A percentile compares a stretch with the other conserved stretches of the same genome.
phyloP scores from a whole-genome alignment of 2,797 vertebrate genomes.

The Clarias laeviceps region DNA sequence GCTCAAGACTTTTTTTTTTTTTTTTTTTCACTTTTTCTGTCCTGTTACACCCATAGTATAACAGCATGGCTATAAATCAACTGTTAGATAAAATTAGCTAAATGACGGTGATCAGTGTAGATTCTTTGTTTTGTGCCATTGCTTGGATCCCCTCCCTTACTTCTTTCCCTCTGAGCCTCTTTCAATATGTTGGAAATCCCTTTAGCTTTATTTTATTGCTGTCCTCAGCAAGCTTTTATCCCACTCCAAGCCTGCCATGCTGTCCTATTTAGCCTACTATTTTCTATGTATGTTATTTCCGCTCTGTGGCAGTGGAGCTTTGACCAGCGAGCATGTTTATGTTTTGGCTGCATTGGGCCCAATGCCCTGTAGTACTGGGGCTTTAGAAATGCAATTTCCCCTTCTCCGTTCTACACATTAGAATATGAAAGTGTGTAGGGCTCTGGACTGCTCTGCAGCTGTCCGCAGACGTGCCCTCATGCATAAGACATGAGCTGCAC shows the following conservation, averaged over 20 bases:
- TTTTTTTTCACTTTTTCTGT: too few relatives aligned
- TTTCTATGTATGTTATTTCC: constrained; percentile 70
- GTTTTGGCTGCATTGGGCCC: constrained; percentile 86
- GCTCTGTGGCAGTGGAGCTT: constrained; percentile 78
- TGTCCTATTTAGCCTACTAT: constrained; percentile 62
- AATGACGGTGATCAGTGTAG: background rate
- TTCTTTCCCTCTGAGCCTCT: background rate
- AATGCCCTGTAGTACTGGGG: constrained; percentile 93
- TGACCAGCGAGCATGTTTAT: constrained; percentile 73
- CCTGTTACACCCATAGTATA: background rate
- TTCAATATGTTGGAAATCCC: constrained; percentile 39
- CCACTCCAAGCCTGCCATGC: constrained; percentile 85
- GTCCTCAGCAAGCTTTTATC: constrained; percentile 96
- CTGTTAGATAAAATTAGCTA: background rate
- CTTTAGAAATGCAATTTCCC: constrained; percentile 98
- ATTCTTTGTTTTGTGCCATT: background rate
- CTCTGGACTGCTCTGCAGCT: constrained; percentile 47
- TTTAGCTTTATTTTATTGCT: constrained; percentile 76
- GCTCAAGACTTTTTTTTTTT: too few relatives aligned
- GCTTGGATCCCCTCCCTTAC: background rate
- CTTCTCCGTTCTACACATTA: constrained; percentile 89
- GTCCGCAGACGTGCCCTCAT: constrained; percentile 83
- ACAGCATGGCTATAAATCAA: background rate
- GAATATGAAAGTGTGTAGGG: constrained; percentile 98
- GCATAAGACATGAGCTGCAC: constrained; percentile 81